Evolutionary conservation across 2,113 vertebrate species (phyloP).

Genomic region (Puffinus mauretanicus): DNA sequence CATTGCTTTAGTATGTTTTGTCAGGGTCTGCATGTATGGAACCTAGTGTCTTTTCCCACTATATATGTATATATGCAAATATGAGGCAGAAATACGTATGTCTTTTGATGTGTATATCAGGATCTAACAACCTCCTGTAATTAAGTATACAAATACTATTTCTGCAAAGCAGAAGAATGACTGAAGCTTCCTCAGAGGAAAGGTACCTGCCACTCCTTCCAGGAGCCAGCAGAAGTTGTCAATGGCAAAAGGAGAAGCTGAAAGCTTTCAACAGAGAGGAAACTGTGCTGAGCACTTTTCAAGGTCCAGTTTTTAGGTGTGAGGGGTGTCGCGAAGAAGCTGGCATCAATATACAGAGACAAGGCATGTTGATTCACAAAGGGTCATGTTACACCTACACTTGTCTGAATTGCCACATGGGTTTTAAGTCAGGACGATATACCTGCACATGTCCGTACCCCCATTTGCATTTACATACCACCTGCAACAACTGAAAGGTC

Average conservation of each 20-base stretch:
- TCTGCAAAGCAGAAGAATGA: background rate
- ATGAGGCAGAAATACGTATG: background rate
- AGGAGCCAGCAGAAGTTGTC: background rate
- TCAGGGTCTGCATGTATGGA: rapidly evolving
- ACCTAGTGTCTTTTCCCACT: background rate
- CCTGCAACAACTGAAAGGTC: background rate
- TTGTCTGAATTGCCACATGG: background rate
- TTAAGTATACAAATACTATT: background rate
- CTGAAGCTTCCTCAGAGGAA: background rate
- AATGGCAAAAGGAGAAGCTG: background rate
- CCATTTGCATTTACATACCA: background rate
- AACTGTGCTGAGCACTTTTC: background rate
- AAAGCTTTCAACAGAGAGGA: background rate
- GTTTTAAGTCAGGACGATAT: background rate
- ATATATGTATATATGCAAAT: background rate
- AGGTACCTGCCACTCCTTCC: background rate
- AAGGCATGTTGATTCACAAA: background rate
- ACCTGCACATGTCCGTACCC: rapidly evolving
- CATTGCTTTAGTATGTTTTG: background rate
- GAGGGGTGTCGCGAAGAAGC: background rate
- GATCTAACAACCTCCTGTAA: background rate
- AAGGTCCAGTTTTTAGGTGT: background rate
- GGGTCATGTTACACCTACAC: background rate
- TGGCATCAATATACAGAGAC: background rate
- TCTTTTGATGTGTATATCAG: background rate